Evolutionary conservation across 2,797 vertebrate species (phyloP).

Genomic region (Lagorchestes hirsutus): DNA sequence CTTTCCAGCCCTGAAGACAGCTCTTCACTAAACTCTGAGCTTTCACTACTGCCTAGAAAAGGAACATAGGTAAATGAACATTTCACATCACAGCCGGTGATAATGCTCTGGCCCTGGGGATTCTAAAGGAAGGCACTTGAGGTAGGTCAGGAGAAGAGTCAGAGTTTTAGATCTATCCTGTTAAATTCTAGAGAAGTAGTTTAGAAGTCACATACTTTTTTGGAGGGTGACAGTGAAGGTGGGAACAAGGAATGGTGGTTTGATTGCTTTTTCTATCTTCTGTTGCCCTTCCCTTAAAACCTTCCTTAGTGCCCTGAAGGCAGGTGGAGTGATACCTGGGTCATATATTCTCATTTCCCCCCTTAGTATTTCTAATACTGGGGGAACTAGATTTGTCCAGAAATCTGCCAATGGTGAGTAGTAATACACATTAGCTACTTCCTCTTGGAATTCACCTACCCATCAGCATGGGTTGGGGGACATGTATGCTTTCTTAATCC

Average conservation of each 20-base stretch:
- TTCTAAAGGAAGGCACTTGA: neutral
- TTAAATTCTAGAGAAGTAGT: neutral
- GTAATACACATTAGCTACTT: neutral
- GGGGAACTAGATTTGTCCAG: neutral
- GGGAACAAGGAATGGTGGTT: neutral
- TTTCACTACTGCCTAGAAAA: constrained; percentile 95
- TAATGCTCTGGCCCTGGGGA: neutral
- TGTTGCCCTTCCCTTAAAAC: neutral
- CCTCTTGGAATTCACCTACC: neutral
- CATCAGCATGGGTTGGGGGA: neutral
- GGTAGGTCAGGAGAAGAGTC: constrained; percentile 10
- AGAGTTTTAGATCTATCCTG: neutral
- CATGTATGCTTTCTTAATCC: neutral
- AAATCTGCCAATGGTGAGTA: neutral
- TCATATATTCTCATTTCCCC: neutral
- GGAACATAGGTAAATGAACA: constrained; percentile 83
- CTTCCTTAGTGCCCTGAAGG: neutral
- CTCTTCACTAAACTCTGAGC: constrained; percentile 96
- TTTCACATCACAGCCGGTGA: neutral
- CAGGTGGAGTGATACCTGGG: neutral
- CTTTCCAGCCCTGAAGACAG: constrained; percentile 93
- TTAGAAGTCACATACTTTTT: neutral
- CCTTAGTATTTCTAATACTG: neutral
- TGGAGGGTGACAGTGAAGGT: neutral
- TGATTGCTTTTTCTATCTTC: neutral